Base-by-base conservation (phyloP, 1,140 invertebrate genomes). In the Lysiphlebus fabarum region DNA sequence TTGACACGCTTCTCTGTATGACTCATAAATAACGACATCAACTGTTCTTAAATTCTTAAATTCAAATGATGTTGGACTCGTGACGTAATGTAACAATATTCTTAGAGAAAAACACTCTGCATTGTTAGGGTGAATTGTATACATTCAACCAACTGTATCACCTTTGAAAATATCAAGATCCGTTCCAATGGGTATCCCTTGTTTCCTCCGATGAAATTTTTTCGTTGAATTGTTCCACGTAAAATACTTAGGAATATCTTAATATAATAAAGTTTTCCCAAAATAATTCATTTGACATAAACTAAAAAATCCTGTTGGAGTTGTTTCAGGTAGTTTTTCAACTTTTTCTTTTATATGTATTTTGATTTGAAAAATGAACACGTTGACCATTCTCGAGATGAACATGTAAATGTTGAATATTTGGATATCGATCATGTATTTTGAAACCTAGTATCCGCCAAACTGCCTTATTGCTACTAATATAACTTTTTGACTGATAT, bases 401-500 rank as follows among this genome's bases (percentile, higher is more conserved):
- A 14, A 81, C 69, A 8, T 69, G 73, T 42, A 81, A 71, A 47
- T 81, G 71, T 7, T 71, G 53, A 34, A 77, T 71, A 34, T 74
- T 59, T 56, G 78, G 77, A 61, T 68, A 63, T 63, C 72, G 61
- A 54, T 80, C 71, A 64, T 79, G 68, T 37, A 79, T 70, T 7
- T 61, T 49, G 65, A 79, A 79, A 59, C 64, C 67, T 41, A 75
- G 72, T 26, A 81, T 69, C 33, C 75, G 62, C 75, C 78, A 79
- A 54, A 72, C 56, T 47, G 76, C 75, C 73, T 82, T 76, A 53
- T 66, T 65, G 56, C 69, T 49, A 40, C 56, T 58, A n/a, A 79
- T 67, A 66, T 80, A 80, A 36, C 77, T n/a, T 0, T 71, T 74
- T 53, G 71, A 62, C 65, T 81, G 70, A n/a, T n/a, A n/a, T n/a